Evolutionary conservation across 2,888 invertebrate species (phyloP).

Genomic region (Melieria omissa): DNA sequence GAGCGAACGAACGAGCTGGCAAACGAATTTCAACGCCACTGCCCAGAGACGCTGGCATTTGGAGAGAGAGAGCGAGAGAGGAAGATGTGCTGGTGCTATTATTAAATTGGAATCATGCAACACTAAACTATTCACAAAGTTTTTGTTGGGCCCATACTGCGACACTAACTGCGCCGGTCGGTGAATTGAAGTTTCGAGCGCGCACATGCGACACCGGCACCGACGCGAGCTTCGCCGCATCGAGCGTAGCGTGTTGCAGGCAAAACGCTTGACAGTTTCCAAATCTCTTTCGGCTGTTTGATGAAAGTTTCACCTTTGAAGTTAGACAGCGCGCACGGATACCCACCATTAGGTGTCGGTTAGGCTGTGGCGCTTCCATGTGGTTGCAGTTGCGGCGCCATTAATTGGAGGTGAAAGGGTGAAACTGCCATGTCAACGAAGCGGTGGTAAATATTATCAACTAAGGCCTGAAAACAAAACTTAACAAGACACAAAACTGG

Average conservation of each 20-base stretch:
- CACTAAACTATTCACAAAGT: constrained; percentile 28
- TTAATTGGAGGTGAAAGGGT: constrained; percentile 18
- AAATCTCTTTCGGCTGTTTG: constrained; percentile 12
- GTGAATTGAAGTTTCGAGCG: constrained; percentile 12
- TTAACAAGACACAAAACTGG: no score
- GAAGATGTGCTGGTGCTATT: not conserved
- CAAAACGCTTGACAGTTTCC: constrained; percentile 20
- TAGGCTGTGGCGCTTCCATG: not conserved
- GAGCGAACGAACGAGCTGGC: no score
- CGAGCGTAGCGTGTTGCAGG: constrained; percentile 7
- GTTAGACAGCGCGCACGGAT: not conserved
- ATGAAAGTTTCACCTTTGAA: constrained; percentile 14
- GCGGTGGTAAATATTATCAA: not conserved
- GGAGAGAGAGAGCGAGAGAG: not conserved
- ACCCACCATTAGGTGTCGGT: constrained; percentile 11
- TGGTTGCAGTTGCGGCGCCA: not conserved
- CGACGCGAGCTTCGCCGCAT: constrained; percentile 10
- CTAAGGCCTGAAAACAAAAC: no score
- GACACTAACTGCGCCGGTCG: not conserved
- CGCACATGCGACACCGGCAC: constrained; percentile 17
- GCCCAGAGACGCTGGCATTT: no score
- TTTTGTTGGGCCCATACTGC: constrained; percentile 13
- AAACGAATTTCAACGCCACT: no score
- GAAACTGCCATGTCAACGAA: not conserved
- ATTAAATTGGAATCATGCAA: constrained; percentile 29